Evolutionary conservation across 2,797 vertebrate genomes (phyloP).

Genomic region (Hylomyscus alleni): DNA sequence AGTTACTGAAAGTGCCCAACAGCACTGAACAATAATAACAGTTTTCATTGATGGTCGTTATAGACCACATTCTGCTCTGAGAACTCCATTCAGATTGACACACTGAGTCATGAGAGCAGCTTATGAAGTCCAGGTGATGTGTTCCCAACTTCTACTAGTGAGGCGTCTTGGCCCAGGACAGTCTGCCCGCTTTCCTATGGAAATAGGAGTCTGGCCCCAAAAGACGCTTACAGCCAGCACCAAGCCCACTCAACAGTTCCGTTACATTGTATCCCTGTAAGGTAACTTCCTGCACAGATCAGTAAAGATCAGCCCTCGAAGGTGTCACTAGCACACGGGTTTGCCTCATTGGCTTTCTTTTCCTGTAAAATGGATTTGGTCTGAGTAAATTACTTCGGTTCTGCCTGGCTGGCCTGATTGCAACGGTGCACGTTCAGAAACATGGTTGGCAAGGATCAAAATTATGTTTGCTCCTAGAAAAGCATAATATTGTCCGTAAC

Average conservation of each 20-base stretch:
- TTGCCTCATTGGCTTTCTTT: slow-evolving; percentile 36
- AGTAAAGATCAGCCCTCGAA: not conserved
- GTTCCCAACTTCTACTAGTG: not conserved
- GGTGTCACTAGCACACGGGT: not conserved
- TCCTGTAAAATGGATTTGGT: slow-evolving; percentile 31
- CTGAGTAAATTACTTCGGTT: slow-evolving; percentile 56
- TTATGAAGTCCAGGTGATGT: not conserved
- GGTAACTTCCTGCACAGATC: not conserved
- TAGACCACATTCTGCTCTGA: not conserved
- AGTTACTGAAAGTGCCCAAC: not conserved
- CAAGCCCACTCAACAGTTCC: not conserved
- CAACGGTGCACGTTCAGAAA: not conserved
- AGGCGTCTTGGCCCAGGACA: not conserved
- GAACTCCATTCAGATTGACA: slow-evolving; percentile 36
- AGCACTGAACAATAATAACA: not conserved
- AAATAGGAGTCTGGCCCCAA: not conserved
- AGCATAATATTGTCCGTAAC: slow-evolving; percentile 42
- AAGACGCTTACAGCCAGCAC: not conserved
- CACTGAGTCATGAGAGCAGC: not conserved
- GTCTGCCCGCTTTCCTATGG: not conserved
- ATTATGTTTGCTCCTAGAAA: slow-evolving; percentile 56
- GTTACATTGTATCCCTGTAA: not conserved
- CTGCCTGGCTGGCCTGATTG: slow-evolving; percentile 38
- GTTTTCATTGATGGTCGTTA: slow-evolving; percentile 9
- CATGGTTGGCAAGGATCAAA: slow-evolving; percentile 34